Conservation (phyloP, 2,113 vertebrate species). For the Rostratula benghalensis region DNA sequence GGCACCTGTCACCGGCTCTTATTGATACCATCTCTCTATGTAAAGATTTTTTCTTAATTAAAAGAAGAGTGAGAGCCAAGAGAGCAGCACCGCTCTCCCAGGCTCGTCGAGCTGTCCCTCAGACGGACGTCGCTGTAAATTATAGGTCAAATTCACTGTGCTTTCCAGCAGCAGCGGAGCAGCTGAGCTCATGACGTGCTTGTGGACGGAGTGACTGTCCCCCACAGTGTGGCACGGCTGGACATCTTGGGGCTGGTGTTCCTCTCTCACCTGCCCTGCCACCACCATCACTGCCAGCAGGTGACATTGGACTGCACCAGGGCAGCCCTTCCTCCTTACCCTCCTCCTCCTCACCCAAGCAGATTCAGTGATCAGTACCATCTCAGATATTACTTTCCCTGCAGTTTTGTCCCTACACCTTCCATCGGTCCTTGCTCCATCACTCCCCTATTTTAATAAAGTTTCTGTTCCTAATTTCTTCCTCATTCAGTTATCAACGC, state of each 20-base stretch:
- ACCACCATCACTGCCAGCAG: not conserved
- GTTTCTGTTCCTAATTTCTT: not conserved
- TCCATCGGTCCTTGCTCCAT: not conserved
- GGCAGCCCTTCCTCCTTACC: not conserved
- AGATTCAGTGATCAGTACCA: not conserved
- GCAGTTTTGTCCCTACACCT: not conserved
- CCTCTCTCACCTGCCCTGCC: not conserved
- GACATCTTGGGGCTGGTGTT: not conserved
- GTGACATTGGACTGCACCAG: rapidly evolving
- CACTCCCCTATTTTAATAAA: not conserved
- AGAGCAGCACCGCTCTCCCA: not conserved
- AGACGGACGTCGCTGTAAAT: slow-evolving; percentile 26
- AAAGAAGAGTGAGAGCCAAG: not conserved
- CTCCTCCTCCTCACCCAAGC: not conserved
- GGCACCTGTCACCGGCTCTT: not conserved
- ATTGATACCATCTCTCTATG: not conserved
- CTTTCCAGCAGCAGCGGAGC: not conserved
- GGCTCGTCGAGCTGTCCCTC: not conserved
- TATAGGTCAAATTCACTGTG: not conserved
- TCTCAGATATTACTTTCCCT: not conserved
- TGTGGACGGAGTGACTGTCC: not conserved
- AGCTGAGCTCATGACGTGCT: not conserved
- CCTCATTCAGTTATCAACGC: not conserved
- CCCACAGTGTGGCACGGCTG: not conserved
- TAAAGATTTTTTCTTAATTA: slow-evolving; percentile 11